Evolutionary conservation across 92 coral and sea anemone species (phyloP).

Genomic region (Actinernus sp.): DNA sequence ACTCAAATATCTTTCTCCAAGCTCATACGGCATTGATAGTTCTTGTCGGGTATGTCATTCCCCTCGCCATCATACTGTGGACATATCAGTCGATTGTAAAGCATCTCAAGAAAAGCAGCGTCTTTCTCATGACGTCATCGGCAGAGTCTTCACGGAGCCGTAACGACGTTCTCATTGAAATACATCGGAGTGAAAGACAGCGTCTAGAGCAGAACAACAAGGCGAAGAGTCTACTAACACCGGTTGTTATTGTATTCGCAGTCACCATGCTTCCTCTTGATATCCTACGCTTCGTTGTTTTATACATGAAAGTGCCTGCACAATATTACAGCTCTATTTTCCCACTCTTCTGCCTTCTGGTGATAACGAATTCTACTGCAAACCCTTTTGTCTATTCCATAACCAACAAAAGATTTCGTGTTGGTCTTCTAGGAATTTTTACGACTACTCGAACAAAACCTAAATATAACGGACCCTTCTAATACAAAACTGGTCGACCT

Average conservation of each 20-base stretch:
- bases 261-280: background rate
- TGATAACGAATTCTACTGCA: background rate
- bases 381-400: background rate
- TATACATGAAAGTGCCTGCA: background rate
- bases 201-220: background rate
- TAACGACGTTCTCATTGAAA: background rate
- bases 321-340: background rate
- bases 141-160: background rate
- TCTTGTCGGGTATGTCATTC: background rate
- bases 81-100: background rate
- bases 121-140: background rate
- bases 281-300: background rate
- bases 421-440: too few species aligned
- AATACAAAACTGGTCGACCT: too few species aligned
- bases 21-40: background rate
- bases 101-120: background rate
- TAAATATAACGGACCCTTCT: too few species aligned
- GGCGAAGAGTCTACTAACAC: background rate
- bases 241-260: background rate
- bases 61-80: background rate
- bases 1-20: background rate
- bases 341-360: background rate
- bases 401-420: background rate
- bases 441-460: too few species aligned
- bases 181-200: background rate